Conservation (phyloP, 2,888 invertebrate species). For the Aporophyla nigra region DNA sequence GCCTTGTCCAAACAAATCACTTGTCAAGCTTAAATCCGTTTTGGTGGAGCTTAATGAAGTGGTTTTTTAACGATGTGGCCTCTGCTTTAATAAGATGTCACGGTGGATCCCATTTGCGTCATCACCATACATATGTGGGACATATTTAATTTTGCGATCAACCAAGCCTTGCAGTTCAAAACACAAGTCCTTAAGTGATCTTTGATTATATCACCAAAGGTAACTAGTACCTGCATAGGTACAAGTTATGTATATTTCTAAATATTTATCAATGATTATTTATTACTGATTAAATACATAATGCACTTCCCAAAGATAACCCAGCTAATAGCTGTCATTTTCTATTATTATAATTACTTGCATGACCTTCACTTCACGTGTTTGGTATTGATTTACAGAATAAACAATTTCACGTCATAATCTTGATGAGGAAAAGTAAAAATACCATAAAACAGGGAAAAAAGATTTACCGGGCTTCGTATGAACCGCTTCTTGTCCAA, state of each 20-base stretch:
- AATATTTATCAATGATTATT: slow-evolving; percentile 6
- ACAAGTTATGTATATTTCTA: background rate
- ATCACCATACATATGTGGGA: background rate
- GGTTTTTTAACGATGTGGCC: slow-evolving; percentile 5
- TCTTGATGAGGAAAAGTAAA: background rate
- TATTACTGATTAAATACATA: background rate
- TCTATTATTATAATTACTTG: slow-evolving; percentile 14
- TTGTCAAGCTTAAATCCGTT: slow-evolving; percentile 32
- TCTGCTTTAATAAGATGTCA: slow-evolving; percentile 18
- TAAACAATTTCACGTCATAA: background rate
- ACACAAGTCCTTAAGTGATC: background rate
- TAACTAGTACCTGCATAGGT: background rate
- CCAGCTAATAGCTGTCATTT: slow-evolving; percentile 6
- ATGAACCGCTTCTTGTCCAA: background rate
- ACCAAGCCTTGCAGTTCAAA: background rate
- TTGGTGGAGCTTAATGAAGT: slow-evolving; percentile 34
- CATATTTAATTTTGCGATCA: background rate
- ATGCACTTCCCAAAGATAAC: slow-evolving; percentile 18
- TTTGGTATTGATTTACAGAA: slow-evolving; percentile 17
- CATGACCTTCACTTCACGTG: slow-evolving; percentile 20
- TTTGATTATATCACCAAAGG: background rate
- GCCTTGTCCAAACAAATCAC: slow-evolving; percentile 9
- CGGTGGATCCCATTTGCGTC: slow-evolving; percentile 8
- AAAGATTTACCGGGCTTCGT: background rate
- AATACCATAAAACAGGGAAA: background rate